phyloP scores from a whole-genome alignment of 2,113 vertebrate genomes.

The Lamprologus lemairii region DNA sequence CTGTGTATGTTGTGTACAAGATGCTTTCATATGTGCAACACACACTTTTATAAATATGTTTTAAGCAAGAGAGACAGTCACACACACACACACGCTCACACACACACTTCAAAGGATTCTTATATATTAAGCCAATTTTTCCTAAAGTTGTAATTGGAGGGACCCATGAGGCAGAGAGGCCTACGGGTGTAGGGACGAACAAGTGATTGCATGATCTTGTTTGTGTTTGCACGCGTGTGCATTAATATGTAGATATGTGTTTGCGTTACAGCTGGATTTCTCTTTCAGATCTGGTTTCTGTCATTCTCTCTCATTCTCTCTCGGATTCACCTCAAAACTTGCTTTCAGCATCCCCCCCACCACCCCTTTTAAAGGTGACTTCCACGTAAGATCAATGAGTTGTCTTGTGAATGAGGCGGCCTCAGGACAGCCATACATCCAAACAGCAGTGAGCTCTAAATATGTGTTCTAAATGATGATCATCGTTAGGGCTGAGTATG shows the following conservation, averaged over 20 bases:
- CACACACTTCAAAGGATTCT: background rate
- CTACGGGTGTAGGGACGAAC: background rate
- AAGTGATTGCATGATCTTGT: background rate
- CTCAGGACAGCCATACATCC: slow-evolving; percentile 49
- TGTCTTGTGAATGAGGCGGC: slow-evolving; percentile 41
- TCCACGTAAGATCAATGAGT: slow-evolving; percentile 48
- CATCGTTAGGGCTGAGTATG: slow-evolving; percentile 54
- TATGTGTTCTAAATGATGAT: slow-evolving; percentile 58
- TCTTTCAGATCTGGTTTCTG: background rate
- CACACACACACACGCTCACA: background rate
- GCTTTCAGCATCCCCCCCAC: background rate
- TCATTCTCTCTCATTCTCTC: background rate
- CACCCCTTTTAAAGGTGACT: slow-evolving; percentile 47
- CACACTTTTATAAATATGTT: background rate
- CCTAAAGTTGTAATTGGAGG: background rate
- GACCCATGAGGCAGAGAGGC: background rate
- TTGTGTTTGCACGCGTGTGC: background rate
- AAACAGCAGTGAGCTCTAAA: slow-evolving; percentile 45
- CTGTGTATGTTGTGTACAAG: background rate
- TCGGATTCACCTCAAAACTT: background rate
- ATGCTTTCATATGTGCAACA: background rate
- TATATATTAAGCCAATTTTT: background rate
- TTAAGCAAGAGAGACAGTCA: background rate
- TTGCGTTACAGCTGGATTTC: background rate
- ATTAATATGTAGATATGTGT: background rate